Conservation (phyloP, 2,888 invertebrate genomes). For the Drosophila mercatorum region DNA sequence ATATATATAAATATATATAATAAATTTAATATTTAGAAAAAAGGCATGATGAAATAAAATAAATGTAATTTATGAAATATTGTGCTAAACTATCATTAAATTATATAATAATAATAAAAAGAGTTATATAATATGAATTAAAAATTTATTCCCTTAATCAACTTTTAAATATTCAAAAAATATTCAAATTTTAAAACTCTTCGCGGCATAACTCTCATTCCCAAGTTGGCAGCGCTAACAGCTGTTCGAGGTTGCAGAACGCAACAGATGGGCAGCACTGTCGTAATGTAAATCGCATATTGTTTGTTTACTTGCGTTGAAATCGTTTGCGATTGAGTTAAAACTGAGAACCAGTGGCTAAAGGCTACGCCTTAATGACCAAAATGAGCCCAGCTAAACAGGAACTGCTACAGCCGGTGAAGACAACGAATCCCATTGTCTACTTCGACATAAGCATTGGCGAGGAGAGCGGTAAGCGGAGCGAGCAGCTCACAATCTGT, state of each 20-base stretch:
- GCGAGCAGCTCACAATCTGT: conserved; percentile 16
- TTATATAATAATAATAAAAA: too few species aligned
- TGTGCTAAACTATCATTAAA: too few species aligned
- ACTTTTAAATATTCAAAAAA: background rate
- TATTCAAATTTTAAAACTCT: background rate
- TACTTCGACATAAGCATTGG: conserved; percentile 90
- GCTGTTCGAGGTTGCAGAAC: conserved; percentile 35
- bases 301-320: conserved; percentile 53
- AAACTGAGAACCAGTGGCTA: conserved; percentile 1
- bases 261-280: conserved; percentile 34
- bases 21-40: background rate
- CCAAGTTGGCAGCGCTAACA: conserved; percentile 46
- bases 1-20: background rate
- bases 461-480: conserved; percentile 87
- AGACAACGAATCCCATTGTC: conserved; percentile 87
- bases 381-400: conserved; percentile 53
- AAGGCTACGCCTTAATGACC: conserved; percentile 27
- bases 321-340: conserved; percentile 9
- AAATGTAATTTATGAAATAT: too few species aligned
- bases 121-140: background rate
- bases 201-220: background rate
- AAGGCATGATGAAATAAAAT: too few species aligned
- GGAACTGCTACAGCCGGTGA: conserved; percentile 60
- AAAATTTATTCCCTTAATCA: background rate
- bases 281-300: conserved; percentile 31